These are phyloP conservation scores for Ochotona princeps DNA, from an alignment of 2,113 vertebrate genomes.

Conservation along the genomic window DNA sequence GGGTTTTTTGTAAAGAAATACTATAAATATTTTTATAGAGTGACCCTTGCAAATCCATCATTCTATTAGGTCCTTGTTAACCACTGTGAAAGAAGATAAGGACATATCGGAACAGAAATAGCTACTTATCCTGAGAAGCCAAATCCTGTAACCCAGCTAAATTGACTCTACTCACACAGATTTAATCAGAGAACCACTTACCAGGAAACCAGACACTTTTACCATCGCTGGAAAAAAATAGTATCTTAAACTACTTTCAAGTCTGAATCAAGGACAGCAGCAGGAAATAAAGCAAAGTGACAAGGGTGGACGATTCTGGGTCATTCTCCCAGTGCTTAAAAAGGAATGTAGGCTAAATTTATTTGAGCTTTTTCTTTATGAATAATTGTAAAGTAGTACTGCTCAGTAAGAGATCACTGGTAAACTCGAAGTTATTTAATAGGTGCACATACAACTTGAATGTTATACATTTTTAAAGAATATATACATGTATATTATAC, in stretches of 20 bases:
- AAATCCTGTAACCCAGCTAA: constrained; percentile 56
- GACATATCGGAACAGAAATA: constrained; percentile 5
- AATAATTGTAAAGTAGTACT: not conserved
- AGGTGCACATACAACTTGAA: not conserved
- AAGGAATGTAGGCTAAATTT: not conserved
- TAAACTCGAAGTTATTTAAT: not conserved
- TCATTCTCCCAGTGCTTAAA: not conserved
- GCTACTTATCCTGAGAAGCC: constrained; percentile 36
- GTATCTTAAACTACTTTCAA: not conserved
- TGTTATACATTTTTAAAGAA: not conserved
- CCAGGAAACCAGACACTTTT: constrained; percentile 31
- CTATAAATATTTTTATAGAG: constrained; percentile 8
- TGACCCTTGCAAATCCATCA: not conserved
- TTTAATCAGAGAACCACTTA: constrained; percentile 48
- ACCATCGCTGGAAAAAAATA: constrained; percentile 5
- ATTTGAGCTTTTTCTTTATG: not conserved
- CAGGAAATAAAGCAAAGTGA: not conserved
- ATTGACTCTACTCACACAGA: constrained; percentile 56
- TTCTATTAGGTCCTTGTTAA: constrained; percentile 22
- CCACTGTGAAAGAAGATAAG: constrained; percentile 1
- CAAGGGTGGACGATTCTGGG: not conserved
- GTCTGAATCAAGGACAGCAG: constrained; percentile 21
- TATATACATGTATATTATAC: not conserved
- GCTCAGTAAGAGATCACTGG: not conserved
- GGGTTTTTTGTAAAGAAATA: not conserved